Evolutionary conservation across 2,888 invertebrate species (phyloP).

Genomic region (Apotomis capreana): DNA sequence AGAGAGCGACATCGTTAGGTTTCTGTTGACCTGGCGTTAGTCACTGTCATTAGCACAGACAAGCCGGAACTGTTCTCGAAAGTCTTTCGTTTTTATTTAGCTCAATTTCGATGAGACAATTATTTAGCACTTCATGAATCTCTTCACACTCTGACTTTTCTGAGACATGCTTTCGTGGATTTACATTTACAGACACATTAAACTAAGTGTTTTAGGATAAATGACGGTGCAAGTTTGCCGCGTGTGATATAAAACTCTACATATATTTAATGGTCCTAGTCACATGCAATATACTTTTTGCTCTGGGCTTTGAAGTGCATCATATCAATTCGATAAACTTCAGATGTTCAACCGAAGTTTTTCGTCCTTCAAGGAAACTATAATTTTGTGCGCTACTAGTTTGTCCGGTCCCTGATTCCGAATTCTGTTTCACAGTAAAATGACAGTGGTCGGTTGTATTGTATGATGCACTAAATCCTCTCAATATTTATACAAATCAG

Average conservation of each 20-base stretch:
- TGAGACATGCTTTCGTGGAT: conserved; percentile 84
- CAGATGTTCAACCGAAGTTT: conserved; percentile 51
- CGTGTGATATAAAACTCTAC: conserved; percentile 78
- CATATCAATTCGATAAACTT: conserved; percentile 71
- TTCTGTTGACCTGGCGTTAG: conserved; percentile 68
- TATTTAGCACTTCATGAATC: conserved; percentile 66
- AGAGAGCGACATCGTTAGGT: conserved; percentile 66
- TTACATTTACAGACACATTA: conserved; percentile 59
- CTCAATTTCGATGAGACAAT: conserved; percentile 68
- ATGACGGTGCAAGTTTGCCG: conserved; percentile 77
- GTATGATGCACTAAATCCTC: conserved; percentile 80
- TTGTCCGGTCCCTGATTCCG: conserved; percentile 49
- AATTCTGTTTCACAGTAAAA: conserved; percentile 40
- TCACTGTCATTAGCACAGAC: conserved; percentile 78
- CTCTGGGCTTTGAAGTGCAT: conserved; percentile 79
- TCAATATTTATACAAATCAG: conserved; percentile 67
- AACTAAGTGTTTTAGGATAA: conserved; percentile 73
- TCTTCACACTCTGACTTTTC: conserved; percentile 71
- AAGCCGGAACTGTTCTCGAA: conserved; percentile 77
- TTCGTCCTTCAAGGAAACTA: not conserved
- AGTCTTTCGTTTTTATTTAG: conserved; percentile 72
- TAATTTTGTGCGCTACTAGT: conserved; percentile 46
- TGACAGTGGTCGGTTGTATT: conserved; percentile 50
- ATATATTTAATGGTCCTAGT: conserved; percentile 60
- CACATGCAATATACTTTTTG: conserved; percentile 76